Evolutionary conservation across 1,140 invertebrate species (phyloP).

Genomic region (Drosophila triauraria): DNA sequence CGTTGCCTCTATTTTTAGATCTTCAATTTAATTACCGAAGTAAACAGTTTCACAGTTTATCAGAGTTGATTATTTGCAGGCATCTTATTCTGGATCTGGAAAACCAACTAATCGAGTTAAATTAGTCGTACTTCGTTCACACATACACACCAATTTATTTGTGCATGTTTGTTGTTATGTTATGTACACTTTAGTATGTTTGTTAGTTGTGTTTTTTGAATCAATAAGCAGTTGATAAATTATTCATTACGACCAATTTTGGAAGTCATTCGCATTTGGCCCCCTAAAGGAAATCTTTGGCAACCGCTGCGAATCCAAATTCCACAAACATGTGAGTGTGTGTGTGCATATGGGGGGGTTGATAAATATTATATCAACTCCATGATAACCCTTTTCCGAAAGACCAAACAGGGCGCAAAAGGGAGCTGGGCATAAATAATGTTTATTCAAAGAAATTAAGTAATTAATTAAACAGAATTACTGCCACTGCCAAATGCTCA

Average conservation of each 20-base stretch:
- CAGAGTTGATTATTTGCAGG: constrained; percentile 6
- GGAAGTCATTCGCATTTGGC: constrained; percentile 55
- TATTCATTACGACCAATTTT: constrained; percentile 57
- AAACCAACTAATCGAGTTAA: constrained; percentile 41
- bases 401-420: constrained; percentile 2
- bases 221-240: constrained; percentile 56
- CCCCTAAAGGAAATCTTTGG: constrained; percentile 50
- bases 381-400: constrained; percentile 29
- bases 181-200: constrained; percentile 10
- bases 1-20: constrained; percentile 29
- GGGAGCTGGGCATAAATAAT: constrained; percentile 53
- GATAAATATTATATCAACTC: constrained; percentile 40
- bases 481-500: constrained; percentile 14
- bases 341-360: constrained; percentile 14
- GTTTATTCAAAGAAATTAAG: constrained; percentile 69
- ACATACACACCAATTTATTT: background rate
- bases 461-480: constrained; percentile 73
- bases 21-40: constrained; percentile 29
- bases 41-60: constrained; percentile 23
- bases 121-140: constrained; percentile 21
- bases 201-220: constrained; percentile 46
- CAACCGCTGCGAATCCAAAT: constrained; percentile 27
- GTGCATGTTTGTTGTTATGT: background rate
- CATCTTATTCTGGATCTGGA: constrained; percentile 22
- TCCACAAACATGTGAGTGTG: constrained; percentile 7